Conservation (phyloP, 2,797 vertebrate species). For the Clarias fuscus region DNA sequence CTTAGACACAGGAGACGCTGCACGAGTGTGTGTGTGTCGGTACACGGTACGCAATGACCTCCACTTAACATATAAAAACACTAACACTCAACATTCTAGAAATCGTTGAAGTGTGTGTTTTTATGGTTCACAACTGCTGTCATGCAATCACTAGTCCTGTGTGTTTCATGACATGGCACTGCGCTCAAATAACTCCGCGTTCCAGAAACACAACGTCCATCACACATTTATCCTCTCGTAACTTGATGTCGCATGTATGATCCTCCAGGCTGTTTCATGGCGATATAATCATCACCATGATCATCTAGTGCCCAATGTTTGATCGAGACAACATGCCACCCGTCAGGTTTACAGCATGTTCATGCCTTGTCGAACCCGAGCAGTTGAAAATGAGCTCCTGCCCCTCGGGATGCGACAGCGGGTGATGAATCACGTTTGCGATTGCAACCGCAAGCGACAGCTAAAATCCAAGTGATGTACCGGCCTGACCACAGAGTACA, state of each 20-base stretch:
- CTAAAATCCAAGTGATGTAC: conserved; percentile 8
- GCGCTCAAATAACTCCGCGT: not conserved
- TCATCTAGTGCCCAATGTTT: not conserved
- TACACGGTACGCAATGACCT: conserved; percentile 22
- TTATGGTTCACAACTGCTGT: not conserved
- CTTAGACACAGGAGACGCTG: not conserved
- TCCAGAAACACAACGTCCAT: not conserved
- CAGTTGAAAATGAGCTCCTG: not conserved
- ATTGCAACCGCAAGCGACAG: not conserved
- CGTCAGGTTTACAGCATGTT: not conserved
- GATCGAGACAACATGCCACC: too few species aligned
- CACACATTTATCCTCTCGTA: not conserved
- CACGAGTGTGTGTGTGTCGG: not conserved
- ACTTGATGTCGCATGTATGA: not conserved
- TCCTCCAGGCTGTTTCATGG: not conserved
- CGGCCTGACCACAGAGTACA: conserved; percentile 20
- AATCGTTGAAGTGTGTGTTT: not conserved
- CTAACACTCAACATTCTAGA: not conserved
- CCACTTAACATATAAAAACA: conserved; percentile 5
- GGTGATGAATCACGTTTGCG: conserved; percentile 24
- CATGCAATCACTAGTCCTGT: not conserved
- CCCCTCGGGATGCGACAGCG: not conserved
- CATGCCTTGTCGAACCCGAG: conserved; percentile 2
- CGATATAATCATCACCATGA: not conserved
- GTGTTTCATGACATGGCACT: not conserved